Evolutionary conservation across 2,888 invertebrate species (phyloP).

Genomic region (Phania funesta): DNA sequence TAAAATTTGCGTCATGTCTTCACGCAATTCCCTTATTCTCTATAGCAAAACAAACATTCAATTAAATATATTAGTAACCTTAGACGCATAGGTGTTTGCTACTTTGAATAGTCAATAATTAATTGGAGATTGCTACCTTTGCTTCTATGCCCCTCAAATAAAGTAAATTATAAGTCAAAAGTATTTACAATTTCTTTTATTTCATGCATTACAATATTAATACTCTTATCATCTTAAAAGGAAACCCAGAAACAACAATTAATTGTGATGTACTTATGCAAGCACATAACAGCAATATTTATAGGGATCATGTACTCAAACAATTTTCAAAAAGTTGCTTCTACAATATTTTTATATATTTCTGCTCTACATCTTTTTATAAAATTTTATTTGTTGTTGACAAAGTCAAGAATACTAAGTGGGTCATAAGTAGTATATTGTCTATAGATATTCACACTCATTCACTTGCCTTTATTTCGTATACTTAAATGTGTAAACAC

Average conservation of each 20-base stretch:
- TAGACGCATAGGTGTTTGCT: too few species aligned
- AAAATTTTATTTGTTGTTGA: conserved; percentile 50
- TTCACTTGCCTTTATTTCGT: not conserved
- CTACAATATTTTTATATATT: conserved; percentile 29
- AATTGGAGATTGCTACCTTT: too few species aligned
- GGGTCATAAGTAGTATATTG: conserved; percentile 64
- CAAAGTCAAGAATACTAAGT: conserved; percentile 65
- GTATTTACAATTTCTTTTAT: too few species aligned
- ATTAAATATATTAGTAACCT: too few species aligned
- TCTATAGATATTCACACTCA: conserved; percentile 36
- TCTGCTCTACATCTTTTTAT: conserved; percentile 34
- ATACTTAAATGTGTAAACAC: not conserved
- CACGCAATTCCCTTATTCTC: too few species aligned
- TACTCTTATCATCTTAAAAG: not conserved
- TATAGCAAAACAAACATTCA: too few species aligned
- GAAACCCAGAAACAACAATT: not conserved
- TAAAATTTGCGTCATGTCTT: too few species aligned
- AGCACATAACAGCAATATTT: conserved; percentile 32
- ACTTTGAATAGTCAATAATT: too few species aligned
- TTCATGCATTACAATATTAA: too few species aligned
- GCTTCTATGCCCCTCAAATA: too few species aligned
- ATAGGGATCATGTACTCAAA: conserved; percentile 20
- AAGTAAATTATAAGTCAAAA: too few species aligned
- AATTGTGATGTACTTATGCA: conserved; percentile 1
- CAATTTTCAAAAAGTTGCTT: not conserved